Evolutionary conservation across 1,140 invertebrate species (phyloP).

Genomic region (Trichoplusia ni): DNA sequence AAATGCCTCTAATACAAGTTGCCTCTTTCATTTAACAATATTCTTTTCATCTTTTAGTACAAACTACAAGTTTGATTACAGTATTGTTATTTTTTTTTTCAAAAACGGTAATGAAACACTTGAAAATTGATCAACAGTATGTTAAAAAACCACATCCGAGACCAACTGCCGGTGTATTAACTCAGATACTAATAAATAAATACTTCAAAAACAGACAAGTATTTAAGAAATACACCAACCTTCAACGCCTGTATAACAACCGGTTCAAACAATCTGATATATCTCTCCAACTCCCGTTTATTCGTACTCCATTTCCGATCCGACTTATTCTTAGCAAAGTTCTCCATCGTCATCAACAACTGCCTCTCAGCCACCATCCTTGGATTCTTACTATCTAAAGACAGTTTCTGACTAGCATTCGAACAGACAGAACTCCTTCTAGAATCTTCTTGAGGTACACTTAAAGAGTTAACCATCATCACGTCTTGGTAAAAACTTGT

Average conservation of each 20-base stretch:
- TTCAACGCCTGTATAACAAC: slow-evolving; percentile 93
- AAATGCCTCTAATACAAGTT: too few species aligned
- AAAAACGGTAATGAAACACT: too few species aligned
- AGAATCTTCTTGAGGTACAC: slow-evolving; percentile 36
- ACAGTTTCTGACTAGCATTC: slow-evolving; percentile 60
- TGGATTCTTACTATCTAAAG: slow-evolving; percentile 59
- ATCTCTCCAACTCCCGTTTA: slow-evolving; percentile 87
- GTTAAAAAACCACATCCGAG: too few species aligned
- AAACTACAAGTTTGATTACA: too few species aligned
- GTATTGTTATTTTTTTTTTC: too few species aligned
- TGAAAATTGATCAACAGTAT: too few species aligned
- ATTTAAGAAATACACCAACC: slow-evolving; percentile 68
- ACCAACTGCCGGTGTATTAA: too few species aligned
- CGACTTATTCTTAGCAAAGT: slow-evolving; percentile 71
- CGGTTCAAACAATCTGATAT: slow-evolving; percentile 94
- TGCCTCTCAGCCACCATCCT: slow-evolving; percentile 64
- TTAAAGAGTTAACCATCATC: slow-evolving; percentile 42
- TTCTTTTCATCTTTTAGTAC: too few species aligned
- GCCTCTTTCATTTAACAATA: too few species aligned
- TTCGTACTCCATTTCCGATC: slow-evolving; percentile 82
- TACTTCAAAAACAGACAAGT: slow-evolving; percentile 14
- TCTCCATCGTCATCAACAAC: slow-evolving; percentile 70
- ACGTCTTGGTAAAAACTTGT: slow-evolving; percentile 58
- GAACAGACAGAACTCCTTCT: slow-evolving; percentile 54
- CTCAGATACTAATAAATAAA: background rate